Evolutionary conservation across 2,113 vertebrate species (phyloP), one percentile per base, ranked within the genome.

Genomic region (Varanus komodoensis): DNA sequence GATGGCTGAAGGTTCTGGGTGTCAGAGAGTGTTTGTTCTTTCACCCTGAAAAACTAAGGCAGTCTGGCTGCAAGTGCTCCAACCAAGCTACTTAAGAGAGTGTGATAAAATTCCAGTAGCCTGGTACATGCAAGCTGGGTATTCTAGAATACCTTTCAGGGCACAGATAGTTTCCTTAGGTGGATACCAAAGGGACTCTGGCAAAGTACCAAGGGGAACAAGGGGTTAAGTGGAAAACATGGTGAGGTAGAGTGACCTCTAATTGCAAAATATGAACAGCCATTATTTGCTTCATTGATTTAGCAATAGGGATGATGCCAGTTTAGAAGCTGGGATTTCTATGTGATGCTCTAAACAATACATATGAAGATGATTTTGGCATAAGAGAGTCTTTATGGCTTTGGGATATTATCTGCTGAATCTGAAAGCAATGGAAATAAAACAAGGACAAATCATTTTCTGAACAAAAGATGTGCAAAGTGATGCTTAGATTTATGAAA

Each of bases 391-490:
- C 38, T 67, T 87, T 67, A 17, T 52, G 15, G 48, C 32, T 88
- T 80, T 69, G 29, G 50, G 25, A 79, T 90, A 69, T 79, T 89
- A 71, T 80, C 50, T 69, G 29, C 32, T 57, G 82, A 80, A 85
- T 86, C 54, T 79, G 38, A 86, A 85, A 19, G 52, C 68, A 44
- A 2, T 38, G n/a, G 9, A 29, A 27, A 6, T 69, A 32, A 68
- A 85, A 68, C 78, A 44, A 79, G 52, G 48, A 11, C 73, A 68
- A 48, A 84, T 68, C 34, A 52, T 54, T 69, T 79, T n/a, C 8
- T 80, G 89, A 85, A 79, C 75, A 54, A 54, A 88, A 67, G 61
- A 79, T 52, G 69, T 38, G 34, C 38, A 78, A 77, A 84, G 68
- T 52, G 12, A 78, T 78, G 32, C 57, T 67, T 84, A 84, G 15